phyloP scores from a whole-genome alignment of 2,888 invertebrate species.

The Pteria penguin region DNA sequence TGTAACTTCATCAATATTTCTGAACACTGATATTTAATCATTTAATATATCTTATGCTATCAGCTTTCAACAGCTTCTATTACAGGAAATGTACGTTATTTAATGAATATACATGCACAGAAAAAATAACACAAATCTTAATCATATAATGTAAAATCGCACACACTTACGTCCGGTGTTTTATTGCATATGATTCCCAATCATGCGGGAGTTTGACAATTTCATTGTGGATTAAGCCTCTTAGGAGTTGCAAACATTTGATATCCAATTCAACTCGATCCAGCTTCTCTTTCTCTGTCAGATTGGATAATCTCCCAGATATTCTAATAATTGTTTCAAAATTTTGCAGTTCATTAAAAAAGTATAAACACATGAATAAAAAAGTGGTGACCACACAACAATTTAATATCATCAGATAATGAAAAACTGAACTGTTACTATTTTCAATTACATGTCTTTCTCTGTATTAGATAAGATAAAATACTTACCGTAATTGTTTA shows the following conservation, averaged over 20 bases:
- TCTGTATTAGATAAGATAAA: too few species aligned
- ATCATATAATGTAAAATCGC: too few species aligned
- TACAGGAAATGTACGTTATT: too few species aligned
- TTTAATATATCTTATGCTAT: too few species aligned
- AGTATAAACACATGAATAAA: not conserved
- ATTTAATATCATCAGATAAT: too few species aligned
- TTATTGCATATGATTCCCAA: not conserved
- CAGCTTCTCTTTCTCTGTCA: not conserved
- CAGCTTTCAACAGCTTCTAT: too few species aligned
- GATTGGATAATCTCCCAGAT: not conserved
- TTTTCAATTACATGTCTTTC: too few species aligned
- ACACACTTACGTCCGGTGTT: not conserved
- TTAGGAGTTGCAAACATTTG: not conserved
- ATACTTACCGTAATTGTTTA: conserved; percentile 60
- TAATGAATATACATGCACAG: too few species aligned
- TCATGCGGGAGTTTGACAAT: not conserved
- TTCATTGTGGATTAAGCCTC: conserved; percentile 10
- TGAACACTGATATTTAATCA: too few species aligned
- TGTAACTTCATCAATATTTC: too few species aligned
- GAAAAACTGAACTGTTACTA: too few species aligned
- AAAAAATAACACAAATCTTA: too few species aligned
- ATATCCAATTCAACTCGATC: not conserved
- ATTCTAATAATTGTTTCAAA: not conserved
- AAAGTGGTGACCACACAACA: not conserved
- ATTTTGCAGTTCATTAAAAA: not conserved